phyloP scores from a whole-genome alignment of 2,113 vertebrate species.

The Lonchura striata region DNA sequence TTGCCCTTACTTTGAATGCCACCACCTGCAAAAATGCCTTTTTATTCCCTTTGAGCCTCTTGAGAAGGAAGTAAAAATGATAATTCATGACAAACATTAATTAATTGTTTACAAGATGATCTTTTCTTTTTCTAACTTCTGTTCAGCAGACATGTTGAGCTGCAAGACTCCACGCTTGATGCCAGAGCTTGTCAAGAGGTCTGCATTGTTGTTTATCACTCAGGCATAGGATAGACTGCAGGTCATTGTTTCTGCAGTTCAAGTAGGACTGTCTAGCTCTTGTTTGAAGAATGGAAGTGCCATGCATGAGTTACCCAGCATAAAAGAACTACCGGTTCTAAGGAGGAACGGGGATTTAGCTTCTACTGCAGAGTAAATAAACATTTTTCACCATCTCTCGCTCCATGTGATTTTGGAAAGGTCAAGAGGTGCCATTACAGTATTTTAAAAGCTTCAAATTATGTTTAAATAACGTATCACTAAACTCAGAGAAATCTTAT shows the following conservation, averaged over 20 bases:
- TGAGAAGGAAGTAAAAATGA: conserved; percentile 88
- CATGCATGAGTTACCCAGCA: conserved; percentile 76
- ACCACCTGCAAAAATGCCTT: conserved; percentile 93
- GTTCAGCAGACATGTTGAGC: conserved; percentile 80
- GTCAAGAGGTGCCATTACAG: conserved; percentile 80
- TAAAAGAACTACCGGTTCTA: conserved; percentile 77
- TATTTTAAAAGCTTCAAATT: conserved; percentile 82
- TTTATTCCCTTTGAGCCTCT: conserved; percentile 88
- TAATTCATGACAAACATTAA: conserved; percentile 90
- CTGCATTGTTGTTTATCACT: conserved; percentile 80
- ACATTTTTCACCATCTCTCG: conserved; percentile 78
- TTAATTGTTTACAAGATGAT: conserved; percentile 89
- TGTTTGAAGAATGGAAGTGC: conserved; percentile 76
- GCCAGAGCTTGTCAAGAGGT: conserved; percentile 80
- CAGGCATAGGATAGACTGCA: conserved; percentile 77
- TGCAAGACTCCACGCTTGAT: conserved; percentile 76
- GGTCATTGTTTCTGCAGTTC: conserved; percentile 80
- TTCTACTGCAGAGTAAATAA: conserved; percentile 79
- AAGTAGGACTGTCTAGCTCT: conserved; percentile 80
- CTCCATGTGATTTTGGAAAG: conserved; percentile 79
- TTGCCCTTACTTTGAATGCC: conserved; percentile 91
- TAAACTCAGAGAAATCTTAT: conserved; percentile 73
- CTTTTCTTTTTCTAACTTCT: conserved; percentile 84
- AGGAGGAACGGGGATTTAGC: conserved; percentile 72
- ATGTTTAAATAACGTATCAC: conserved; percentile 76